Evolutionary conservation across 2,797 vertebrate genomes (phyloP), one percentile per base, ranked within the genome.

Genomic region (Xenopus petersii): DNA sequence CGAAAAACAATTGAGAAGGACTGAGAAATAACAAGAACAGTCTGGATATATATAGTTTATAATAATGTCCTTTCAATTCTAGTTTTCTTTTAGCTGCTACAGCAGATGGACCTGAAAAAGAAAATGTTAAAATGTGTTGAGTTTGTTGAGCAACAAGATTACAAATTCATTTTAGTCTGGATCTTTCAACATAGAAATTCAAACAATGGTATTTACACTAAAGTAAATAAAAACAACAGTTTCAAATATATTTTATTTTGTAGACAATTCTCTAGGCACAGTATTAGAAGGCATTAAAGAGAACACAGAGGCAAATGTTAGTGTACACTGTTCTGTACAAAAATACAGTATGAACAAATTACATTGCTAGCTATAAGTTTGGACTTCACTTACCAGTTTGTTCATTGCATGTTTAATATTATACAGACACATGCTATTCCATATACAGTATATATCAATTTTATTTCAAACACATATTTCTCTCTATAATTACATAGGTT

Each of bases 281-380:
- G 88, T 91, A 90, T 91, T 90, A 91, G n/a, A n/a, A n/a, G 91
- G 90, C 89, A 86, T 91, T 90, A 89, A 89, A 88, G 89, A 92
- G 89, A 88, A 92, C 89, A 92, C 91, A 91, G 88, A 90, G 91
- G 89, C 89, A 91, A 87, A 81, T 88, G 88, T 30, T 30, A 30
- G 26, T 90, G 87, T 89, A 88, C 67, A 87, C 88, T 87, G 85
- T 84, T 89, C 88, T 93, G 89, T 92, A 92, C 89, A 93, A 92
- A 93, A 92, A 92, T 93, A 93, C 89, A 89, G 89, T 91, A 87
- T 91, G 87, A 92, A 91, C 92, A 92, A 92, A 92, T 92, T 91
- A 92, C 88, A 88, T 85, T 86, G 88, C 86, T 92, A 90, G 88
- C 86, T 86, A 86, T 88, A 91, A 86, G 86, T 87, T 89, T 89